Evolutionary conservation across 2,113 vertebrate species (phyloP), one percentile per base, ranked within the genome.

Genomic region (Marcusenius ussheri): DNA sequence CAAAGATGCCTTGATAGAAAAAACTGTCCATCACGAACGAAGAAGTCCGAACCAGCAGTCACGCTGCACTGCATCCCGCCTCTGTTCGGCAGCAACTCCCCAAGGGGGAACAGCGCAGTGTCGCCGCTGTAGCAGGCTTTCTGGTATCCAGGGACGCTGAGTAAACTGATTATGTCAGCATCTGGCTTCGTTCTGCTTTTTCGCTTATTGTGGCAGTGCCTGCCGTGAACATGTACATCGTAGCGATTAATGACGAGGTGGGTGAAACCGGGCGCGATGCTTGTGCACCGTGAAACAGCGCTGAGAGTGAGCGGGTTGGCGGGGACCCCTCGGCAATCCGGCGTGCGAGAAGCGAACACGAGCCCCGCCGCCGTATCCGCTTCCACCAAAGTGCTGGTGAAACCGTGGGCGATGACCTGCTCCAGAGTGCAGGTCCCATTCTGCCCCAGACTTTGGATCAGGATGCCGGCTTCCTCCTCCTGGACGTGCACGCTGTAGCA

Each of bases 201-300:
- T 27, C 89, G 94, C 90, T 42, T 94, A 89, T 85, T 93, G 24
- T 90, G 92, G 88, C 96, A 97, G 92, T 94, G 93, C 86, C 90
- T 94, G 9, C 96, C 96, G 89, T 95, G 94, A 0, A 96, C 93
- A 47, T 95, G 93, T 53, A 97, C 94, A 49, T 95, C 92, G 87
- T 95, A 96, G 87, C 91, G 95, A 87, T 92, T 93, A 90, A 93
- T 94, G 90, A 95, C 51, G 51, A 96, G 95, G 90, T 96, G 95
- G 47, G 91, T 93, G 91, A 91, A 91, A 90, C 96, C 96, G 91
- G 95, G 94, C 13, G 70, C 90, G 85, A 95, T 93, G 13, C 93
- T 94, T 24, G 19, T 10, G 87, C 87, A 88, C 27, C 53, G 87
- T 8, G 7, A 8, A 10, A 21, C 51, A 62, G 53, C 21, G 94